Conservation (phyloP, 2,888 invertebrate species). For the Ornithoptera priamus region DNA sequence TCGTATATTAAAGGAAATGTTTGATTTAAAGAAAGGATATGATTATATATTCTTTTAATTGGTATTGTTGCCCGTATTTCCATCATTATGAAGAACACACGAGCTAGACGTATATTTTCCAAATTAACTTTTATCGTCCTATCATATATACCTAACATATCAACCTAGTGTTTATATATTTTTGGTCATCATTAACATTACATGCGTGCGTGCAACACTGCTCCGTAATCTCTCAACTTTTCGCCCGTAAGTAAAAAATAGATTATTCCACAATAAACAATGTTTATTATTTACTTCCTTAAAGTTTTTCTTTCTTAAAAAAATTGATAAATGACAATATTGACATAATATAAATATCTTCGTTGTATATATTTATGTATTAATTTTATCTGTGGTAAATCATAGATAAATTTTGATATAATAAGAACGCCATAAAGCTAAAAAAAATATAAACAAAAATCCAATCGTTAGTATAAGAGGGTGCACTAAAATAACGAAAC, state of each 20-base stretch:
- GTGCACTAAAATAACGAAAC: constrained; percentile 61
- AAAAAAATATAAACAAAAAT: constrained; percentile 18
- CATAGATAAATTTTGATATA: not conserved
- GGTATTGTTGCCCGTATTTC: not conserved
- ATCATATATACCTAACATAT: too few relatives aligned
- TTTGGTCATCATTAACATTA: too few relatives aligned
- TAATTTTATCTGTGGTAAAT: not conserved
- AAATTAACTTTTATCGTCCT: too few relatives aligned
- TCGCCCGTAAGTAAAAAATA: not conserved
- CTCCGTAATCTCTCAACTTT: too few relatives aligned
- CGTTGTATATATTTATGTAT: not conserved
- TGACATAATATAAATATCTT: not conserved
- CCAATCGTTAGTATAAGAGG: constrained; percentile 24
- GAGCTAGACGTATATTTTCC: too few relatives aligned
- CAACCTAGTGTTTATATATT: too few relatives aligned
- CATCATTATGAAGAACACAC: not conserved
- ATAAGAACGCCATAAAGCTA: not conserved
- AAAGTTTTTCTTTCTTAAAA: not conserved
- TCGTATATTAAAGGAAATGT: constrained; percentile 1
- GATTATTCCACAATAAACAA: not conserved
- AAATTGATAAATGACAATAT: not conserved
- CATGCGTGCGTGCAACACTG: too few relatives aligned
- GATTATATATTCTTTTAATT: not conserved
- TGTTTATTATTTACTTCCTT: not conserved
- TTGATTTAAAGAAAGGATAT: not conserved